phyloP scores from a whole-genome alignment of 2,113 vertebrate genomes.

The Sakesphorus luctuosus region DNA sequence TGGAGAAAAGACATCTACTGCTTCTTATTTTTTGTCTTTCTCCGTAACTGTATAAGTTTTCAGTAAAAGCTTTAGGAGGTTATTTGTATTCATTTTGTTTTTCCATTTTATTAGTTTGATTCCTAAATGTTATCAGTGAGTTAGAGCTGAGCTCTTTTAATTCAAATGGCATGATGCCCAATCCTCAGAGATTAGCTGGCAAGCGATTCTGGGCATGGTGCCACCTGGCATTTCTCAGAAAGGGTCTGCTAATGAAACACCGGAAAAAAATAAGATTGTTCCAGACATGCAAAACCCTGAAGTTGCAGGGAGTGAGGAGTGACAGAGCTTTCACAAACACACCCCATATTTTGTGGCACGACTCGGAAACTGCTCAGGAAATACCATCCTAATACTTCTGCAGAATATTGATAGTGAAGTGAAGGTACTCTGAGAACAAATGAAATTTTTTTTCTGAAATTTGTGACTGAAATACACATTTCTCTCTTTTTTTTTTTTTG shows the following conservation, averaged over 20 bases:
- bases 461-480: not conserved
- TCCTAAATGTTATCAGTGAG: conserved; percentile 60
- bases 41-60: not conserved
- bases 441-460: not conserved
- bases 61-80: not conserved
- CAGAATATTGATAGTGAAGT: not conserved
- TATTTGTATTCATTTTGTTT: not conserved
- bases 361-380: conserved; percentile 17
- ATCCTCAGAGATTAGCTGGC: conserved; percentile 61
- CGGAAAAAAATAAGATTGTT: conserved; percentile 65
- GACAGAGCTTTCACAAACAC: conserved; percentile 57
- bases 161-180: conserved; percentile 61
- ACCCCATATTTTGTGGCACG: conserved; percentile 37
- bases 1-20: not conserved
- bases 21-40: not conserved
- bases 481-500: not conserved
- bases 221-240: conserved; percentile 63
- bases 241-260: conserved; percentile 59
- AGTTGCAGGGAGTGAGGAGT: conserved; percentile 44
- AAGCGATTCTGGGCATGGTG: conserved; percentile 50
- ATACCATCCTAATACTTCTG: conserved; percentile 41
- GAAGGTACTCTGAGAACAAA: not conserved
- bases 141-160: conserved; percentile 47
- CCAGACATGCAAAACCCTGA: conserved; percentile 53
- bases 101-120: conserved; percentile 33